Base-by-base conservation (phyloP, 2,797 vertebrate genomes). In the Crypturellus tataupa region DNA sequence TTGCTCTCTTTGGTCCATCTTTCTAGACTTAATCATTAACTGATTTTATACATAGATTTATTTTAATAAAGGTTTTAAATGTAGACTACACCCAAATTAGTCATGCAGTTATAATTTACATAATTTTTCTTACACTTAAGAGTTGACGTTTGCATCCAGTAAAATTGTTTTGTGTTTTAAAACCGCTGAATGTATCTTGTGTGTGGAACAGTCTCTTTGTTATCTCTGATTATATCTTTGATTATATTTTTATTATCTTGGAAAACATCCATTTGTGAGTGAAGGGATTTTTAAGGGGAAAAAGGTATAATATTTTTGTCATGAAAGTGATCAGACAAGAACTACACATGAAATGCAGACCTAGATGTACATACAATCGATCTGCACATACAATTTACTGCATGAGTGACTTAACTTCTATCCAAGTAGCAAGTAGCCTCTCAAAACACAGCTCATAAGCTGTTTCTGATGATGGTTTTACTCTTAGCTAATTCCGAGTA, bases 401-500 rank as follows among this genome's bases (percentile, higher is more conserved):
- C 5, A 1, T 2, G 4, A 29, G 31, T 49, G 49, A 24, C 75
- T 24, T 59, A 46, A 42, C 13, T 71, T 78, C 9, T 33, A 1
- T 27, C 5, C 21, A 53, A 24, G 10, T 60, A 49, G 47, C 19
- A 79, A 81, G 7, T 31, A 19, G 73, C 86, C 49, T 29, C 17
- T 80, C 12, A 17, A 23, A 60, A 39, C 18, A 58, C 42, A 68
- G 7, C 8, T 83, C 42, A 31, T 40, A 56, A 89, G 59, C 49
- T 1, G 2, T 62, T 86, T 77, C 37, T 84, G 35, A 8, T 89
- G n/a, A 62, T 76, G 27, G 40, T 69, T 51, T n/a, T 35, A 19
- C 63, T 85, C 68, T 47, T 71, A 73, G 67, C 68, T 94, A 82
- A 95, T 75, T 88, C 16, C 68, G 56, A 25, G 12, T 85, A 3